These are phyloP conservation scores for Tetraneura akinire DNA, from an alignment of 1,140 invertebrate genomes.

Conservation along the genomic window DNA sequence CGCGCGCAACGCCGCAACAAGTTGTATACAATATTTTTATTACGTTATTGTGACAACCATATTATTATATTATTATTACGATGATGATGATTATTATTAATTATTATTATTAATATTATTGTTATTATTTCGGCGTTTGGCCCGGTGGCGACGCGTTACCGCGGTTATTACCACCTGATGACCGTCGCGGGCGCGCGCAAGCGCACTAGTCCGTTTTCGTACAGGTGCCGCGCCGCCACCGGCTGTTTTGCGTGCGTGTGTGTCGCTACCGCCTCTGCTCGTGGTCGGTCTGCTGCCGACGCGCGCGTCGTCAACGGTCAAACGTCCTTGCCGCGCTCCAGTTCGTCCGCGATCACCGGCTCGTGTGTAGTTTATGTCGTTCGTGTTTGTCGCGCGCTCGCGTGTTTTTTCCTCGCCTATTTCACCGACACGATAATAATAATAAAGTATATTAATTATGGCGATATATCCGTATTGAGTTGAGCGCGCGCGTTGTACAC, in stretches of 20 bases:
- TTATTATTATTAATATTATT: no score
- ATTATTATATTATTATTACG: no score
- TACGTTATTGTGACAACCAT: no score
- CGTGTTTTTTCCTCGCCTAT: not conserved
- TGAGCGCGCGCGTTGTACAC: not conserved
- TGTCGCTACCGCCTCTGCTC: conserved; percentile 26
- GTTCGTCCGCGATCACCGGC: conserved; percentile 42
- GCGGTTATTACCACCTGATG: conserved; percentile 34
- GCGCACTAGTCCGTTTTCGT: conserved; percentile 19
- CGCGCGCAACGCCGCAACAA: no score
- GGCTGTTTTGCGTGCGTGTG: not conserved
- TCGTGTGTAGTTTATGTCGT: not conserved
- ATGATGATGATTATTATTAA: no score
- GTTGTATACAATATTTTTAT: no score
- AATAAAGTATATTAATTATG: no score
- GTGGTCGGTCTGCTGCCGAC: not conserved
- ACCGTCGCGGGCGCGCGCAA: conserved; percentile 12
- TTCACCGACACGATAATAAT: no score
- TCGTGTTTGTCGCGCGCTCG: not conserved
- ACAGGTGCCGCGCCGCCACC: conserved; percentile 35
- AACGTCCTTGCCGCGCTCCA: conserved; percentile 51
- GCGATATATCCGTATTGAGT: no score
- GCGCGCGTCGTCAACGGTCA: conserved; percentile 49
- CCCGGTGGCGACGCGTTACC: not conserved
- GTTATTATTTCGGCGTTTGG: not conserved